phyloP scores from a whole-genome alignment of 2,888 invertebrate species.

The Sturmia bella region DNA sequence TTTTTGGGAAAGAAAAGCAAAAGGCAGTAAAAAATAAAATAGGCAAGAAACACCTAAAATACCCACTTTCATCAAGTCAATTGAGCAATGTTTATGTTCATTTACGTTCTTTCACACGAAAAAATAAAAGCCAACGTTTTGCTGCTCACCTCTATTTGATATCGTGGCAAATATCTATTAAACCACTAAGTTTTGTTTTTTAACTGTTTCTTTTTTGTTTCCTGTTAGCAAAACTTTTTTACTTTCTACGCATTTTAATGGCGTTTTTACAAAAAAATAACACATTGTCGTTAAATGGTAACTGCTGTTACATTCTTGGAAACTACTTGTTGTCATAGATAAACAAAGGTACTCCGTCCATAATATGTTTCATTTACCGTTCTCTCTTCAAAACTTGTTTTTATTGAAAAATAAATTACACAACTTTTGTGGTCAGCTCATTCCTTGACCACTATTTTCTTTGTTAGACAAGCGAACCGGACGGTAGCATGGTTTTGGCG shows the following conservation, averaged over 20 bases:
- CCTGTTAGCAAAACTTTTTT: not conserved
- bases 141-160: conserved; percentile 70
- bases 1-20: not conserved
- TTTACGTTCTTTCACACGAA: conserved; percentile 76
- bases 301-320: conserved; percentile 40
- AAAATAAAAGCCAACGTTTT: conserved; percentile 56
- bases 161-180: conserved; percentile 78
- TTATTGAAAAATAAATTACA: not conserved
- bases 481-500: conserved; percentile 33
- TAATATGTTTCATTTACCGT: conserved; percentile 42
- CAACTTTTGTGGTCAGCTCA: too few species aligned
- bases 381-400: not conserved
- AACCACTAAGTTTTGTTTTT: conserved; percentile 62
- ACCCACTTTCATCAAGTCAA: conserved; percentile 59
- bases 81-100: conserved; percentile 74
- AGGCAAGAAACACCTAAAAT: conserved; percentile 51
- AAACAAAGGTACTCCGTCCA: conserved; percentile 23
- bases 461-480: conserved; percentile 7
- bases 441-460: not conserved
- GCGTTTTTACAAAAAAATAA: conserved; percentile 7
- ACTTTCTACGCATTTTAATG: conserved; percentile 32
- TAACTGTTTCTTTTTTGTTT: conserved; percentile 17
- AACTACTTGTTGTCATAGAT: conserved; percentile 25
- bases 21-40: not conserved
- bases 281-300: conserved; percentile 42